A percentile compares a stretch with the other conserved stretches of the same genome.
Conservation (phyloP, 2,888 invertebrate species). For the Pelosia muscerda region DNA sequence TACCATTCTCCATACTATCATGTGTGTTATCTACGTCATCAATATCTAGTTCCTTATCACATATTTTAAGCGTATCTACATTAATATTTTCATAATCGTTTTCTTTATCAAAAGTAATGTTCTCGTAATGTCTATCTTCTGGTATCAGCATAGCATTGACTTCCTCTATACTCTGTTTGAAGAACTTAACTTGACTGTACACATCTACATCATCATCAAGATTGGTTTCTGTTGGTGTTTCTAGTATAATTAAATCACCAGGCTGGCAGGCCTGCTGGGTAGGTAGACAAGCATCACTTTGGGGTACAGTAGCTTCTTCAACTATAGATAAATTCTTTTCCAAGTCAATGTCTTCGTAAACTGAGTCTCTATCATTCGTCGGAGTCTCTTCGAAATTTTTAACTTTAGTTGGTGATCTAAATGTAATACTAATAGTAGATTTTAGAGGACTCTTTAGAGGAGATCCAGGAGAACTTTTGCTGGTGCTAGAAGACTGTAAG, state of each 20-base stretch:
- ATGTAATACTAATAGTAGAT: conserved; percentile 91
- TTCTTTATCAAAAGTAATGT: conserved; percentile 65
- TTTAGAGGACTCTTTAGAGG: conserved; percentile 87
- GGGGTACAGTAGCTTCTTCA: conserved; percentile 85
- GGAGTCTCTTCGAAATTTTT: conserved; percentile 82
- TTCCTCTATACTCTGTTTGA: conserved; percentile 91
- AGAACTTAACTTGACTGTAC: conserved; percentile 92
- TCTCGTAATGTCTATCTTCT: conserved; percentile 70
- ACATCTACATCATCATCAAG: conserved; percentile 82
- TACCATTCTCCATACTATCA: conserved; percentile 63
- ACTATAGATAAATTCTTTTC: conserved; percentile 83
- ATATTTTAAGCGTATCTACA: conserved; percentile 70
- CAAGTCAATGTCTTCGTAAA: conserved; percentile 87
- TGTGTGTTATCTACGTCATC: conserved; percentile 57
- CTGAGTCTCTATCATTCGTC: conserved; percentile 81
- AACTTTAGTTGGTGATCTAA: conserved; percentile 88
- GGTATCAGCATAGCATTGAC: conserved; percentile 87
- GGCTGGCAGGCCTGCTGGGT: conserved; percentile 87
- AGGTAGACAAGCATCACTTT: conserved; percentile 85
- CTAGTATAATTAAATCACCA: conserved; percentile 81
- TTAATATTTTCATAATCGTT: conserved; percentile 77
- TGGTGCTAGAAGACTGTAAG: conserved; percentile 77
- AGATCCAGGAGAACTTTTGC: conserved; percentile 77
- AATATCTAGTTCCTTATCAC: conserved; percentile 69
- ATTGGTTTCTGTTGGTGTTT: conserved; percentile 85